Percentiles rank a stretch among this genome's conserved stretches.
phyloP scores from a whole-genome alignment of 2,888 invertebrate genomes.

The Dolichomitus sp. region DNA sequence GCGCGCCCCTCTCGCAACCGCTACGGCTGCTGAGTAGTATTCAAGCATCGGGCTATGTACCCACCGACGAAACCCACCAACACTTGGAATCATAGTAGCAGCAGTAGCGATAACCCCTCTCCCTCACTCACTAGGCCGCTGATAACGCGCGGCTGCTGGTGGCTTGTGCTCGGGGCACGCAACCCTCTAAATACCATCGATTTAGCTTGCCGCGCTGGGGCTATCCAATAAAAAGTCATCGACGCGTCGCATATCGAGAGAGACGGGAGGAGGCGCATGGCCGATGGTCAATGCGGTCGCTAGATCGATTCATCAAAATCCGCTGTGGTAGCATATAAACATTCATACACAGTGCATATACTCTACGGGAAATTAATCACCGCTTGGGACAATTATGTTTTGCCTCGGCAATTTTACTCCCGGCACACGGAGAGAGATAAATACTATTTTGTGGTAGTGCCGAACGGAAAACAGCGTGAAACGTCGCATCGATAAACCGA shows the following conservation, averaged over 20 bases:
- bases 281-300: constrained; percentile 58
- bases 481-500: constrained; percentile 59
- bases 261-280: constrained; percentile 1
- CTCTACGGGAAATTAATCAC: constrained; percentile 57
- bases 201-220: constrained; percentile 46
- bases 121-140: constrained; percentile 71
- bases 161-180: constrained; percentile 66
- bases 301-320: constrained; percentile 68
- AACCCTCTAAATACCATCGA: constrained; percentile 76
- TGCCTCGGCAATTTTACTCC: constrained; percentile 49
- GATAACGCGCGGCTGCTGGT: constrained; percentile 76
- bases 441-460: background rate
- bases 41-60: constrained; percentile 15
- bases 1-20: constrained; percentile 55
- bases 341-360: constrained; percentile 57
- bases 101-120: constrained; percentile 49
- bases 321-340: constrained; percentile 58
- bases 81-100: constrained; percentile 16
- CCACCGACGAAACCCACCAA: constrained; percentile 32
- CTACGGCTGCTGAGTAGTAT: constrained; percentile 13
- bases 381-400: constrained; percentile 52
- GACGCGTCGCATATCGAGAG: constrained; percentile 54
- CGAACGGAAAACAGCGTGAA: background rate
- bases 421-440: background rate
- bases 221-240: constrained; percentile 67